These are phyloP conservation scores for Tenthredo distinguenda DNA, from an alignment of 2,888 invertebrate genomes.

Conservation along the genomic window DNA sequence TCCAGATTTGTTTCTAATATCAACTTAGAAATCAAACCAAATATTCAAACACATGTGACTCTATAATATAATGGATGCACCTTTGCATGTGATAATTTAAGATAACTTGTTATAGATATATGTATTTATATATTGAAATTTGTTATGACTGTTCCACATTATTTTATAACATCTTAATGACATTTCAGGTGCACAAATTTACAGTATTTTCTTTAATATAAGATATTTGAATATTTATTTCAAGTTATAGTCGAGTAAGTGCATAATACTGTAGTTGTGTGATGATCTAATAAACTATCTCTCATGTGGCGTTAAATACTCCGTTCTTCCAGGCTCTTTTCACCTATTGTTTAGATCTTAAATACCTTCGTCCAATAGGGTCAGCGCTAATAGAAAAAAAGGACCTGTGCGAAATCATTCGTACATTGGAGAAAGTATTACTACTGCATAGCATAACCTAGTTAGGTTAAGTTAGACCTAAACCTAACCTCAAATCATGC, in stretches of 20 bases:
- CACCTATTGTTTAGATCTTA: not conserved
- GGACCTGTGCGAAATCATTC: not conserved
- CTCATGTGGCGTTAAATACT: not conserved
- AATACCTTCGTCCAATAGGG: not conserved
- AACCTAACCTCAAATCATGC: conserved; percentile 2
- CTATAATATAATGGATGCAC: conserved; percentile 33
- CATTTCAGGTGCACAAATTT: conserved; percentile 30
- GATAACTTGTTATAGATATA: conserved; percentile 39
- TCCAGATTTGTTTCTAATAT: conserved; percentile 7
- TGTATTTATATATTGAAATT: conserved; percentile 32
- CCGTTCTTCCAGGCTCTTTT: not conserved
- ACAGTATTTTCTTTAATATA: conserved; percentile 36
- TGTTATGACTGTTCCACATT: conserved; percentile 30
- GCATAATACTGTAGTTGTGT: not conserved
- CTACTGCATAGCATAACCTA: not conserved
- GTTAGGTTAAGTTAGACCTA: not conserved
- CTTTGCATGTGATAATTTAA: conserved; percentile 47
- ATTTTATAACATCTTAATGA: conserved; percentile 8
- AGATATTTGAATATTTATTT: conserved; percentile 25
- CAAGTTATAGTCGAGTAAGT: conserved; percentile 32
- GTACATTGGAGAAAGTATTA: not conserved
- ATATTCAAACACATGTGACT: conserved; percentile 40
- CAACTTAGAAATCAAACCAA: not conserved
- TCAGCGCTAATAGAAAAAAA: not conserved
- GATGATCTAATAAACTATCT: conserved; percentile 28